phyloP scores from a whole-genome alignment of 2,113 vertebrate genomes.

The Triplophysa siluroides region DNA sequence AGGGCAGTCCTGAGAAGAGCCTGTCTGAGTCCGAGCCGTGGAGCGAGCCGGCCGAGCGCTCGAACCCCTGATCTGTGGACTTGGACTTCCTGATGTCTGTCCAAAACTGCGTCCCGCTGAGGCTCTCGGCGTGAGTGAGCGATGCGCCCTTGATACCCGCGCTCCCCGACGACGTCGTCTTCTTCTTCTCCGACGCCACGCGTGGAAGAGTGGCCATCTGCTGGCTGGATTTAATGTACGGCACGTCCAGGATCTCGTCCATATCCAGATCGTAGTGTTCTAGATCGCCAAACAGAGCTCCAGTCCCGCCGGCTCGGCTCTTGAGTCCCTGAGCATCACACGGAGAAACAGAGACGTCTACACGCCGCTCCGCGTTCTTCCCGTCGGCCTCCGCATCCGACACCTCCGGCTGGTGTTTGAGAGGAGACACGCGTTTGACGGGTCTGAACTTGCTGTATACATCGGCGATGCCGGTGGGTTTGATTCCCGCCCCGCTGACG shows the following conservation, averaged over 20 bases:
- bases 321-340: conserved; percentile 70
- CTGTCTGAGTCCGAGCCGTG: conserved; percentile 82
- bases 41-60: conserved; percentile 68
- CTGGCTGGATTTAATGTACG: conserved; percentile 94
- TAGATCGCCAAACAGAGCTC: conserved; percentile 83
- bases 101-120: conserved; percentile 77
- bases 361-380: conserved; percentile 62
- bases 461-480: conserved; percentile 89
- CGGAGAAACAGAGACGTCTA: conserved; percentile 58
- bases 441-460: conserved; percentile 95
- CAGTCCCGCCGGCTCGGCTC: conserved; percentile 65
- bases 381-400: conserved; percentile 81
- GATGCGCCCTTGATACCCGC: conserved; percentile 74
- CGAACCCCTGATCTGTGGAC: conserved; percentile 74
- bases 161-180: conserved; percentile 63
- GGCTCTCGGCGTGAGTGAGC: conserved; percentile 74
- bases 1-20: conserved; percentile 77
- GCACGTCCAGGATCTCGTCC: conserved; percentile 99
- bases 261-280: conserved; percentile 98
- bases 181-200: conserved; percentile 80
- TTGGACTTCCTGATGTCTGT: conserved; percentile 84
- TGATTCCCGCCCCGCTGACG: conserved; percentile 80
- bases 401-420: conserved; percentile 94
- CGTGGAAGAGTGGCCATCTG: conserved; percentile 85
- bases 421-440: conserved; percentile 93